Evolutionary conservation across 2,113 vertebrate genomes (phyloP), one percentile per base, ranked within the genome.

Genomic region (Mormyrus lacerda): DNA sequence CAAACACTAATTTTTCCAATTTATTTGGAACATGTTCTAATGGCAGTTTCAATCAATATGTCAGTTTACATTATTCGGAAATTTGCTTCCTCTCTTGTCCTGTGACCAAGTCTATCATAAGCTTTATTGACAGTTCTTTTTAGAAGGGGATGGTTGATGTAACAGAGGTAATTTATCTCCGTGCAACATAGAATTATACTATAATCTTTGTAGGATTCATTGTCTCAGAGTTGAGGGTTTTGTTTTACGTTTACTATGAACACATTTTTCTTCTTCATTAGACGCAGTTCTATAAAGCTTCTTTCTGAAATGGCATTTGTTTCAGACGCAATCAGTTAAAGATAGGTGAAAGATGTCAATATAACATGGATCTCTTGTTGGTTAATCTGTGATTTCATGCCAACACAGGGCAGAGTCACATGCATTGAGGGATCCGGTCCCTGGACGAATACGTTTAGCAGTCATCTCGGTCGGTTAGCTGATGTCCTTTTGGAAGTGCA

Each of bases 1-100:
- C 42, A 90, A 91, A 91, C 87, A 90, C 88, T 45, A 13, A 94
- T 65, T 61, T 87, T 87, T 87, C 55, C 51, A n/a, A 95, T 95
- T 94, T 95, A 96, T 95, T 93, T 93, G 53, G 65, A 44, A 89
- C 53, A 55, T 85, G 53, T 89, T 89, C 69, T 90, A 65, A 90
- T 90, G 88, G 94, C 89, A 90, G 69, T 50, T 42, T 89, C 76
- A 89, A 91, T 88, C 88, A 89, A 89, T 50, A 73, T 89, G 27
- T 88, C 53, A 90, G 44, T 83, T 82, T 82, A 61, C 53, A 51
- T 83, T 89, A 87, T 89, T 87, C 88, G 39, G 45, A 50, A 89
- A 53, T 58, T n/a, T 21, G 61, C 27, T 69, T 61, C 83, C 42
- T 50, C 24, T 89, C 89, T 83, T 87, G 55, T 73, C 58, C 61